phyloP scores from a whole-genome alignment of 1,140 invertebrate species.

The Drosophila orosa region DNA sequence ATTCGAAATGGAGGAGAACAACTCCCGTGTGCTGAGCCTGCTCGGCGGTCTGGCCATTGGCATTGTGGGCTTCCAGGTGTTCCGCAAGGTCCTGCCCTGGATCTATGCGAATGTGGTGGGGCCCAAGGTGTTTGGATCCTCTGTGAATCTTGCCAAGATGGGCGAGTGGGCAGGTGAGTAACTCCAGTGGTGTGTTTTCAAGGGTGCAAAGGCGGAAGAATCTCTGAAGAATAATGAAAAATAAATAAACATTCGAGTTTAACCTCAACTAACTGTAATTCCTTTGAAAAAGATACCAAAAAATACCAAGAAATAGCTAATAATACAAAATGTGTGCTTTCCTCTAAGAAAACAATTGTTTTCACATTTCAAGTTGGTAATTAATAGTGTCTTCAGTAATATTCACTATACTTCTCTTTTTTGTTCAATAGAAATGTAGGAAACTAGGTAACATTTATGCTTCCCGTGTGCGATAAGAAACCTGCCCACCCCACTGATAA shows the following conservation, averaged over 20 bases:
- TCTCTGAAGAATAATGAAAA: not conserved
- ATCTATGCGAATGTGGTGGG: slow-evolving; percentile 84
- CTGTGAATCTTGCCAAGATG: slow-evolving; percentile 82
- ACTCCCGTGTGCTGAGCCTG: slow-evolving; percentile 52
- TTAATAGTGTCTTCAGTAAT: too few species aligned
- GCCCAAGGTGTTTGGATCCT: slow-evolving; percentile 78
- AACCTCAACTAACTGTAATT: not conserved
- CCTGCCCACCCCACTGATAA: slow-evolving; percentile 14
- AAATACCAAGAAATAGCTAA: not conserved
- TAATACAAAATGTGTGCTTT: not conserved
- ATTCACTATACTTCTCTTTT: too few species aligned
- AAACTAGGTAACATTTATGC: not conserved
- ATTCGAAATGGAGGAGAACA: slow-evolving; percentile 40
- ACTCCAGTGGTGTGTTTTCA: slow-evolving; percentile 4
- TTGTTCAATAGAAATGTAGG: too few species aligned
- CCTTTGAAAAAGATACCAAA: not conserved
- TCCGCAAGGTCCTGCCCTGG: slow-evolving; percentile 77
- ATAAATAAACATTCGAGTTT: not conserved
- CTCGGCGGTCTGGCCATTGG: slow-evolving; percentile 67
- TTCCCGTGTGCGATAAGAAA: slow-evolving; percentile 45
- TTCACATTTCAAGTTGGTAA: not conserved
- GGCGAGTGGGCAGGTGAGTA: slow-evolving; percentile 85
- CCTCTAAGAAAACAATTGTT: not conserved
- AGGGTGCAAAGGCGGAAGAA: slow-evolving; percentile 19
- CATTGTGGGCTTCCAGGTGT: slow-evolving; percentile 73